Evolutionary conservation across 2,113 vertebrate species (phyloP).

Genomic region (Glaucidium brasilianum): DNA sequence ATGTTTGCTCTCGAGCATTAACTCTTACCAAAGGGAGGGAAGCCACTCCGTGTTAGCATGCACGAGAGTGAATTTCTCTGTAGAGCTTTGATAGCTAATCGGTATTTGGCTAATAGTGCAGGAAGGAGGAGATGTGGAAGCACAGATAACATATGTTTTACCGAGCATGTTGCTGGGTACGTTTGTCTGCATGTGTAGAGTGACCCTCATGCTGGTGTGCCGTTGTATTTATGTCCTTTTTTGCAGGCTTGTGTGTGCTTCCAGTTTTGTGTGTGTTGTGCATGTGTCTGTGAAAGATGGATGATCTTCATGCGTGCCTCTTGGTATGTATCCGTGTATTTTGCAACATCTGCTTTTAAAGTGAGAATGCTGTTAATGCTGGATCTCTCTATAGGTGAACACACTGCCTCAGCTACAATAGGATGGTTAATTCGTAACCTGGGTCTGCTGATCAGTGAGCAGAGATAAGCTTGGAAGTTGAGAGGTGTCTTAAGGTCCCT

Average conservation of each 20-base stretch:
- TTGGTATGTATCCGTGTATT: not conserved
- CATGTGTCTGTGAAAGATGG: not conserved
- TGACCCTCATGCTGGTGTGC: not conserved
- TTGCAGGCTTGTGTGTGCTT: not conserved
- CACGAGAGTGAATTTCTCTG: not conserved
- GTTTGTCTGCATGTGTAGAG: not conserved
- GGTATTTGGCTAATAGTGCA: not conserved
- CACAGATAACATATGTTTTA: not conserved
- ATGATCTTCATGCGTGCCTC: not conserved
- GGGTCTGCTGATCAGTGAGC: not conserved
- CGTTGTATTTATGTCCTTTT: not conserved
- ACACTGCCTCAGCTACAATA: not conserved
- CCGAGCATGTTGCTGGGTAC: not conserved
- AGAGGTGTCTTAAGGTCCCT: not conserved
- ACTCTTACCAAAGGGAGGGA: not conserved
- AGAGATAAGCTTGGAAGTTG: not conserved
- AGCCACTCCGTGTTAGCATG: not conserved
- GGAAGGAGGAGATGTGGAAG: not conserved
- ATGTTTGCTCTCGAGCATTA: not conserved
- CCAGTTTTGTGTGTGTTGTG: not conserved
- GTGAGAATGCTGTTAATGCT: not conserved
- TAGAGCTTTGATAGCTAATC: not conserved
- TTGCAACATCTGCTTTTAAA: not conserved
- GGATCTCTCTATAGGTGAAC: not conserved
- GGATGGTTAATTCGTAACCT: constrained; percentile 39